Base-by-base conservation (phyloP, 2,888 invertebrate species). In the Lysandra coridon region DNA sequence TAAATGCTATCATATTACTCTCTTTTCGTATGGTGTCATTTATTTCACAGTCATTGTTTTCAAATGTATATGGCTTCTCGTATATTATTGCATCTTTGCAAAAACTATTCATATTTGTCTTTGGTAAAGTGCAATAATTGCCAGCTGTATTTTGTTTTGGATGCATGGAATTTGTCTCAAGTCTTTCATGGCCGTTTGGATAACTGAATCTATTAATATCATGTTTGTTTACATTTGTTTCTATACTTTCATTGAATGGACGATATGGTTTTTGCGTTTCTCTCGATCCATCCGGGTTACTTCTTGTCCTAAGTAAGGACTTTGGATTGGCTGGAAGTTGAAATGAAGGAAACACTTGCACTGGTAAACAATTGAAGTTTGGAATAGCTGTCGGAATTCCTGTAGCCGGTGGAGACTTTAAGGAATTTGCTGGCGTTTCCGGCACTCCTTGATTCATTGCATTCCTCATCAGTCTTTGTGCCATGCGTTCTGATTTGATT, bases 401-500 rank as follows among this genome's bases (percentile, higher is more conserved):
- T 1, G 95, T 93, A 73, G 95, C 92, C 44, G 95, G 86, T 17
- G 95, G 93, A 17, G 95, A 91, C 80, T 94, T 92, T 74, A 95
- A 85, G 60, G 94, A 90, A 77, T 95, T 94, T 83, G 93, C 95
- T 3, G 96, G 95, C 73, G 91, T 90, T 81, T 96, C 96, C 60
- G 96, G 96, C 73, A 97, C 97, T 17, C 98, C 98, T 87, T 97
- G 97, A 83, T 91, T 92, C 95, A 95, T 94, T 12, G 95, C 95
- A 85, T 95, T 95, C 82, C 91, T 89, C 94, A 95, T 94, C 79
- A 96, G 87, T 76, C 98, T 95, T 86, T 97, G 95, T 37, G 97
- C 97, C 98, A 98, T 98, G 82, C 98, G 96, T 82, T 98, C 98
- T 78, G 98, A 98, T 85, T 97, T 96, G 83, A 98, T 98, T 94